phyloP scores from a whole-genome alignment of 2,888 invertebrate genomes.

The Drosophila picticornis region DNA sequence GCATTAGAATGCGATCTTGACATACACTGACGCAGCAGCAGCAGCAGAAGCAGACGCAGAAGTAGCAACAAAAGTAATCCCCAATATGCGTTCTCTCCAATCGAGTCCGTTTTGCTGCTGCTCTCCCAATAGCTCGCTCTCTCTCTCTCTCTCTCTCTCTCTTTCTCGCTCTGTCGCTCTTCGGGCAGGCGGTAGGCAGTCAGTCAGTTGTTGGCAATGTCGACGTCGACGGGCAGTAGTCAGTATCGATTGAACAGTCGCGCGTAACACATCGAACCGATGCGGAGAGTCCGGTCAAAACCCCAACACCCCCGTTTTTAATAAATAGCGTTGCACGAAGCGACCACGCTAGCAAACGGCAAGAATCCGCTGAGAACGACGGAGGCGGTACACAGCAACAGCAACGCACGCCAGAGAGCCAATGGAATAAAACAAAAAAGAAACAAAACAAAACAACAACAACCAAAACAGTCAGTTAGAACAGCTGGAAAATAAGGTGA shows the following conservation, averaged over 20 bases:
- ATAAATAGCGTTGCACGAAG: constrained; percentile 71
- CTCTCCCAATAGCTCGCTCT: constrained; percentile 15
- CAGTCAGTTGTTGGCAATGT: constrained; percentile 37
- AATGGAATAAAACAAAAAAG: constrained; percentile 28
- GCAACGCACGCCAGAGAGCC: constrained; percentile 36
- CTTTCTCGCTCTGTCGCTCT: constrained; percentile 6
- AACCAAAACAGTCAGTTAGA: constrained; percentile 47
- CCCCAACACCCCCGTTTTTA: constrained; percentile 69
- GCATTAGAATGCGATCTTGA: constrained; percentile 65
- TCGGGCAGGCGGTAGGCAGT: constrained; percentile 27
- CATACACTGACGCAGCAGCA: constrained; percentile 34
- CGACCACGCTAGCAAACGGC: constrained; percentile 72
- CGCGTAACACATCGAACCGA: constrained; percentile 72
- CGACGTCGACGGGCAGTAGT: constrained; percentile 44
- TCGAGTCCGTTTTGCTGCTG: constrained; percentile 20
- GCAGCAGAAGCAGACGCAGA: constrained; percentile 5
- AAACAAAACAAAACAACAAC: constrained; percentile 21
- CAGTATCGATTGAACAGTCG: constrained; percentile 80
- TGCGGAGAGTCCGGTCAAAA: constrained; percentile 55
- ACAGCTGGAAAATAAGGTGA: constrained; percentile 58
- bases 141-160: constrained; percentile 13
- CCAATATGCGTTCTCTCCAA: constrained; percentile 30
- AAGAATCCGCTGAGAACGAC: constrained; percentile 71
- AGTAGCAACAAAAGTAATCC: constrained; percentile 7
- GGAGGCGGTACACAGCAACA: constrained; percentile 42